Percentiles rank a stretch among this genome's conserved stretches.
Conservation (phyloP, 2,113 vertebrate genomes). For the Typhlomys cinereus region DNA sequence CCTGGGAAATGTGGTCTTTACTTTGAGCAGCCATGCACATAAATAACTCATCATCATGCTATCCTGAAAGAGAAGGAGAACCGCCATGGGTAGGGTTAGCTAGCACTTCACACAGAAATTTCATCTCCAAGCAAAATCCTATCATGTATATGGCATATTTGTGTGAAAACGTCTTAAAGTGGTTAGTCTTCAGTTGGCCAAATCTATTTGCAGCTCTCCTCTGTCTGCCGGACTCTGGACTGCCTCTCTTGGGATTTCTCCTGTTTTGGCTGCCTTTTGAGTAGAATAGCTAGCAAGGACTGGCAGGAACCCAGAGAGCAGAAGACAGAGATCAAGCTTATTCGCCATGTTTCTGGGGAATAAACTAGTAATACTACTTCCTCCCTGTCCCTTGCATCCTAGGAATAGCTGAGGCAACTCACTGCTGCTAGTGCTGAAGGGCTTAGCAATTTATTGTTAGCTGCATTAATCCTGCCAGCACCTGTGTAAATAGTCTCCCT, state of each 20-base stretch:
- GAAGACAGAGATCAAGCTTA: neutral
- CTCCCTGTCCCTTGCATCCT: neutral
- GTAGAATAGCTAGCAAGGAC: neutral
- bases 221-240: neutral
- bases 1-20: slow-evolving; percentile 54
- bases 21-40: neutral
- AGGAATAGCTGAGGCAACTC: neutral
- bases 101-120: neutral
- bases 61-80: neutral
- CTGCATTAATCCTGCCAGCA: slow-evolving; percentile 22
- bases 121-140: neutral
- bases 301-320: neutral
- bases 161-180: neutral
- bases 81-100: neutral
- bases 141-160: neutral
- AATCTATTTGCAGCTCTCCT: neutral
- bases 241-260: neutral
- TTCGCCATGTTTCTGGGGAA: neutral
- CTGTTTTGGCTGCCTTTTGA: neutral
- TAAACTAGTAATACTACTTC: neutral
- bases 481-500: slow-evolving; percentile 33
- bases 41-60: neutral
- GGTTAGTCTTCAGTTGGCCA: neutral
- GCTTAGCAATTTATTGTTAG: neutral
- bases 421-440: neutral